Conservation (phyloP, 2,797 vertebrate species). For the Austrolebias charrua region DNA sequence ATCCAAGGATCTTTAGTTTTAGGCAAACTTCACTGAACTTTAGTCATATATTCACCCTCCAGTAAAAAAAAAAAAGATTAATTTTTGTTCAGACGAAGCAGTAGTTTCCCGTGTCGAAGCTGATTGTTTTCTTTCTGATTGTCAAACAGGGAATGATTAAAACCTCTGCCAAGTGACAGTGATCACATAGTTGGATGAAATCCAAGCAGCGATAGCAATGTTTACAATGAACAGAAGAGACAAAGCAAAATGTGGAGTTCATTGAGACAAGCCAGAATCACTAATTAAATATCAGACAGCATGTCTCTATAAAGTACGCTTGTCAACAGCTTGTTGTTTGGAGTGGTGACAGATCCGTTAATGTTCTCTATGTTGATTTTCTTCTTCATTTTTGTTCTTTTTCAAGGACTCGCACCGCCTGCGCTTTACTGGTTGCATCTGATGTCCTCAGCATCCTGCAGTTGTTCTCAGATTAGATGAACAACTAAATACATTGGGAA, state of each 20-base stretch:
- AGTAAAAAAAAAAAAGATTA: conserved; percentile 3
- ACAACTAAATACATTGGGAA: background rate
- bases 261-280: conserved; percentile 10
- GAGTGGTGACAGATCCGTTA: conserved; percentile 16
- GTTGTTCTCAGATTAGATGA: background rate
- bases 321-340: conserved; percentile 3
- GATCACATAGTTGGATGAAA: conserved; percentile 16
- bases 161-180: conserved; percentile 1
- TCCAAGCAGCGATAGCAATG: background rate
- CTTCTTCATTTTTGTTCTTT: conserved; percentile 14
- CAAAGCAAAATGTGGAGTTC: background rate
- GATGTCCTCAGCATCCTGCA: background rate
- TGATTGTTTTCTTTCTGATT: conserved; percentile 24
- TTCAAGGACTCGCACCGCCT: background rate
- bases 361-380: background rate
- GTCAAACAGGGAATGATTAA: conserved; percentile 23
- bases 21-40: conserved; percentile 12
- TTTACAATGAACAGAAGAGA: background rate
- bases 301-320: conserved; percentile 8
- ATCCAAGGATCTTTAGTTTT: background rate
- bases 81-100: conserved; percentile 1
- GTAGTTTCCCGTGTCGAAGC: background rate
- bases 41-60: conserved; percentile 2
- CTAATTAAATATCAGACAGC: conserved; percentile 1
- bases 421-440: background rate